Evolutionary conservation across 2,113 vertebrate genomes (phyloP), one percentile per base, ranked within the genome.

Genomic region (Haplochromis burtoni): DNA sequence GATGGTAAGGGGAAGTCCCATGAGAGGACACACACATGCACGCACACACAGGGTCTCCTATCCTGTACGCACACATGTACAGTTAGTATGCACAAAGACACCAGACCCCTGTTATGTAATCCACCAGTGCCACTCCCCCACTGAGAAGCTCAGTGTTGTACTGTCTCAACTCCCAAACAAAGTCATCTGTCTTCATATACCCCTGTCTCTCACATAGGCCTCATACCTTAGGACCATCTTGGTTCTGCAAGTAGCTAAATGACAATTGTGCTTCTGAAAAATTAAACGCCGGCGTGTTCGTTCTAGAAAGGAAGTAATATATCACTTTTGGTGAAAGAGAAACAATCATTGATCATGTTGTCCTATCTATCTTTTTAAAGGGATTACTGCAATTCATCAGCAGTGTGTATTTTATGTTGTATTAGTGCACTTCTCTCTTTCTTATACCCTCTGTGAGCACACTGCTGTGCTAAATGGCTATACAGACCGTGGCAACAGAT

Each of bases 61-160:
- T 81, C 85, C 83, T 82, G 47, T 83, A 91, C 79, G 66, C 90
- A 92, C 91, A 86, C 93, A 85, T 76, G 76, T 89, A 91, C 87
- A 73, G 86, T 91, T 92, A 89, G 89, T 78, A 86, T 40, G 81
- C 86, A 94, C 92, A 92, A 89, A 95, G 90, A 94, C 95, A 95
- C 91, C 93, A 94, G 91, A 94, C 91, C 93, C 87, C 89, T 93
- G 94, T 97, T 96, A 97, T 93, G 96, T 96, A 96, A 97, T 95
- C 94, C 86, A 92, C 86, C 94, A 94, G 92, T 81, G 90, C 86
- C 85, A 86, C 88, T 80, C 89, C 91, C 91, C 91, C 87, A 86
- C 87, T 29, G 76, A 92, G 92, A 87, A 86, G 82, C 93, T 93
- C 90, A 87, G 89, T 86, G 86, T 81, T 24, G 66, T 80, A 85